These are phyloP conservation scores for Calliphora vicina DNA, from an alignment of 1,140 invertebrate species.

Conservation along the genomic window DNA sequence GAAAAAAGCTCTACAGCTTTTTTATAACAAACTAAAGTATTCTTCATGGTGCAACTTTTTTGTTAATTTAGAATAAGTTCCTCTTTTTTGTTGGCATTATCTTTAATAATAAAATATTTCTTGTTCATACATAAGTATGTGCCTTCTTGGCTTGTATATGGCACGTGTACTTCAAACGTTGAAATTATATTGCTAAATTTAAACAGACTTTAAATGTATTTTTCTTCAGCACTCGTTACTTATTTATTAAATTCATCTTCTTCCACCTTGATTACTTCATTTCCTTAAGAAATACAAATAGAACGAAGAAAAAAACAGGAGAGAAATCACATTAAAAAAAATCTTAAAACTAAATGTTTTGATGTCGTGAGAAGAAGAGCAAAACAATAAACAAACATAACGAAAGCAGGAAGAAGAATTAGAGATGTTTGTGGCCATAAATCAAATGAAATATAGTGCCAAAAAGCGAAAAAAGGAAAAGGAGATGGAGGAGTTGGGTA, in stretches of 20 bases:
- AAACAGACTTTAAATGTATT: neutral
- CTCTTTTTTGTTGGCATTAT: no score
- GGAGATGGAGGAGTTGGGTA: slow-evolving; percentile 17
- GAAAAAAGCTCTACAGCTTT: no score
- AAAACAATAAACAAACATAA: neutral
- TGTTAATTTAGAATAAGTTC: no score
- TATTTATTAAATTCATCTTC: neutral
- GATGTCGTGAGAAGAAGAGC: neutral
- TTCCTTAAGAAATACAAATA: neutral
- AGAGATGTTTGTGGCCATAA: slow-evolving; percentile 57
- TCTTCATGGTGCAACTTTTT: no score
- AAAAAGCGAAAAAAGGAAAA: slow-evolving; percentile 45
- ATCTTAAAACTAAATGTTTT: neutral
- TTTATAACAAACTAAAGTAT: no score
- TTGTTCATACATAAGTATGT: no score
- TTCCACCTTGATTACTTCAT: neutral
- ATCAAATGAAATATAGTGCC: slow-evolving; percentile 47
- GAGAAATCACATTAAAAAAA: neutral
- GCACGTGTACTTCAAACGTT: no score
- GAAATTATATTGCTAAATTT: neutral
- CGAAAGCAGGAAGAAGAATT: neutral
- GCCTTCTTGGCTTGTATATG: no score
- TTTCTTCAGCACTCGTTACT: neutral
- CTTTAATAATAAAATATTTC: no score
- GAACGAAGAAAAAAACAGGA: neutral